These are phyloP conservation scores for Amblyjoppa proteus DNA, from an alignment of 2,888 invertebrate species.

Conservation along the genomic window DNA sequence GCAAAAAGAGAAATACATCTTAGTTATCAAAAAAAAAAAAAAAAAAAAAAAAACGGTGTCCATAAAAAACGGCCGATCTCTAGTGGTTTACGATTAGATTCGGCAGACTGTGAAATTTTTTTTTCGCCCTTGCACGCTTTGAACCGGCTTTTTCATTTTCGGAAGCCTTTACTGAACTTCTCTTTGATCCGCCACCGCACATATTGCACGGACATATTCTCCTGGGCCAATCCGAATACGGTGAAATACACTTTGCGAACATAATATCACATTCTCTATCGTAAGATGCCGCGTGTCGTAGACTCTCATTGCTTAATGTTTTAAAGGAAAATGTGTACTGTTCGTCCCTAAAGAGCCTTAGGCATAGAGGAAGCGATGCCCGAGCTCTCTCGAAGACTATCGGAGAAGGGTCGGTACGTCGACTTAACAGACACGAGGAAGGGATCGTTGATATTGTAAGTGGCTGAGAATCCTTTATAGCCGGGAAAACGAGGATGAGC, in stretches of 20 bases:
- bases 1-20: no score
- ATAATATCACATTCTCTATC: neutral
- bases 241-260: neutral
- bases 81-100: neutral
- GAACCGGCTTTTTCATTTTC: neutral
- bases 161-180: neutral
- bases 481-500: constrained; percentile 76
- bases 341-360: neutral
- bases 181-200: neutral
- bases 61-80: neutral
- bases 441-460: constrained; percentile 82
- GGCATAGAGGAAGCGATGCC: constrained; percentile 8
- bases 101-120: neutral
- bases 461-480: constrained; percentile 84
- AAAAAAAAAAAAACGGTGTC: neutral
- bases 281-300: neutral
- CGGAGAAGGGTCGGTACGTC: constrained; percentile 29
- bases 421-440: constrained; percentile 50
- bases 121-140: neutral
- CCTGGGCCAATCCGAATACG: neutral
- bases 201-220: neutral
- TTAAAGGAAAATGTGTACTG: neutral
- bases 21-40: no score
- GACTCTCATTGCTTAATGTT: neutral
- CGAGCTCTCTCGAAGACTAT: constrained; percentile 5